phyloP scores from a whole-genome alignment of 2,113 vertebrate genomes.

The Podiceps cristatus region DNA sequence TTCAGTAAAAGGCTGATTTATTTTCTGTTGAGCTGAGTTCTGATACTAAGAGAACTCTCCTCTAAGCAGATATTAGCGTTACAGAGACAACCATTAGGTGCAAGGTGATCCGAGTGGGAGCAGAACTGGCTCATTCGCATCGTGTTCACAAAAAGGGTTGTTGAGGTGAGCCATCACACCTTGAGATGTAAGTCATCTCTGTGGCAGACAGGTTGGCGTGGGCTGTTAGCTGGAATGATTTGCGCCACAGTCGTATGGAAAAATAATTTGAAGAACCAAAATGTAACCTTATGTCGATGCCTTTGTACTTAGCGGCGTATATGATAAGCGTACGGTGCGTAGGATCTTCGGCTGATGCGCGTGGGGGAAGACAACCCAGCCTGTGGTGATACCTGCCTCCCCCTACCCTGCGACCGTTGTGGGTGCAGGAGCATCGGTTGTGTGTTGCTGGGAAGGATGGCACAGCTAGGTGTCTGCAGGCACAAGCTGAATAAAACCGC shows the following conservation, averaged over 20 bases:
- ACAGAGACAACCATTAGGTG: rapidly evolving
- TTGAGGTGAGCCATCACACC: background rate
- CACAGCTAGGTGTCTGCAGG: background rate
- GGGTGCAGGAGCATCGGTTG: background rate
- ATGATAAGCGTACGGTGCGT: rapidly evolving
- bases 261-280: background rate
- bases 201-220: background rate
- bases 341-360: background rate
- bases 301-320: background rate
- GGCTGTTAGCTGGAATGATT: background rate
- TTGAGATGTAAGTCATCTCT: background rate
- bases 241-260: background rate
- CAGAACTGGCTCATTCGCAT: background rate
- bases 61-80: background rate
- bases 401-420: rapidly evolving
- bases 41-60: background rate
- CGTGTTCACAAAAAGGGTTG: background rate
- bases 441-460: background rate
- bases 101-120: background rate
- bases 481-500: background rate
- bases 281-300: background rate
- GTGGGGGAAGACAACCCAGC: background rate
- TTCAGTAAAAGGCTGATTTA: background rate
- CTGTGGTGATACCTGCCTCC: background rate
- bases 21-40: background rate